Conservation (phyloP, 2,797 vertebrate genomes). For the Myioborus melanocephalus region DNA sequence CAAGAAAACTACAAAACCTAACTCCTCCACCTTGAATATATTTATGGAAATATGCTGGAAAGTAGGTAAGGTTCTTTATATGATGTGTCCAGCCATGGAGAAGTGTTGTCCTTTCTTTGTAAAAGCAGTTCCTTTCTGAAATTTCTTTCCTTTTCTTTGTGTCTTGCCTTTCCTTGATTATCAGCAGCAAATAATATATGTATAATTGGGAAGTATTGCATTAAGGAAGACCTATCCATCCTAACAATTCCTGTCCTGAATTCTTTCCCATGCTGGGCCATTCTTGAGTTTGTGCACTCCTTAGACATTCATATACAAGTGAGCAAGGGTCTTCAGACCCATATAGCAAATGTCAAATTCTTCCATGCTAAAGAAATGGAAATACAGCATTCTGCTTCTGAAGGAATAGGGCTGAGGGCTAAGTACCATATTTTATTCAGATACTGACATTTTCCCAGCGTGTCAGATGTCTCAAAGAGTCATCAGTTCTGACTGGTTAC, state of each 20-base stretch:
- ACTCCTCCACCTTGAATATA: neutral
- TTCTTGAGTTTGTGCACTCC: neutral
- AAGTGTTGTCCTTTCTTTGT: neutral
- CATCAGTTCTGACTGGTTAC: slow-evolving; percentile 35
- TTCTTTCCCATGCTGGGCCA: neutral
- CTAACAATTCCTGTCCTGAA: neutral
- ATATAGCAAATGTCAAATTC: slow-evolving; percentile 45
- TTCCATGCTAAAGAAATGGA: slow-evolving; percentile 16
- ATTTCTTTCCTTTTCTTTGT: neutral
- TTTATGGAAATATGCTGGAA: neutral
- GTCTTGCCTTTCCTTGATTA: neutral
- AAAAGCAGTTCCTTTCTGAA: neutral
- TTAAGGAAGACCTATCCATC: neutral
- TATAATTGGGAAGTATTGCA: neutral
- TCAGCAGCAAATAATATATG: neutral
- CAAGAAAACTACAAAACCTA: neutral
- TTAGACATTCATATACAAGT: neutral
- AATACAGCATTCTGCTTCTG: neutral
- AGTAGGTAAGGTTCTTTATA: neutral
- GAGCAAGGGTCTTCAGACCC: neutral
- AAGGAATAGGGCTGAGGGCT: slow-evolving; percentile 19
- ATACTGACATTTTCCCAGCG: slow-evolving; percentile 26
- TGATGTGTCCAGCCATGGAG: neutral
- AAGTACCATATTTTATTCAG: slow-evolving; percentile 36
- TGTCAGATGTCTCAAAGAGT: slow-evolving; percentile 40